Percentiles rank a stretch among this genome's conserved stretches.
These are phyloP conservation scores for Corythaeola cristata DNA, from an alignment of 2,113 vertebrate genomes.

Conservation along the genomic window DNA sequence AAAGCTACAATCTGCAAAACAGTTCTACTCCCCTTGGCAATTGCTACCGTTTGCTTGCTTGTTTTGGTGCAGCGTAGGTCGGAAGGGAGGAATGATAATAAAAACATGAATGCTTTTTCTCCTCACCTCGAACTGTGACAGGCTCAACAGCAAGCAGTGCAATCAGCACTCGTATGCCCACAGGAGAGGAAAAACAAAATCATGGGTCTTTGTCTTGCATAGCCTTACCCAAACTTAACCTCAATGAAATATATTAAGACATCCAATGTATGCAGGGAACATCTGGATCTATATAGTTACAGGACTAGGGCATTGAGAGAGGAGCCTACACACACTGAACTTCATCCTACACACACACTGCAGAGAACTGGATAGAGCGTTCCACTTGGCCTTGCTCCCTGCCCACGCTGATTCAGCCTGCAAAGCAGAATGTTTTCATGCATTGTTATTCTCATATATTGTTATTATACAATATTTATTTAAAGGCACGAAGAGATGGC, in stretches of 20 bases:
- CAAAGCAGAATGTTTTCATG: neutral
- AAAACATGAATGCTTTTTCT: conserved; percentile 15
- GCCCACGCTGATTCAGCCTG: neutral
- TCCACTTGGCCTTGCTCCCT: neutral
- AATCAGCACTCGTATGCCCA: neutral
- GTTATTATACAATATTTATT: neutral
- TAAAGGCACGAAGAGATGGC: neutral
- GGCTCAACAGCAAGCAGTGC: neutral
- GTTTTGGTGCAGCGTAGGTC: neutral
- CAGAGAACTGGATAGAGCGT: accelerated
- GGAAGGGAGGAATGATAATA: neutral
- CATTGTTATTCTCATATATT: neutral
- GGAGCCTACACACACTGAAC: neutral
- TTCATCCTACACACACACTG: neutral
- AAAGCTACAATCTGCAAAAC: neutral
- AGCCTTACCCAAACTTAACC: neutral
- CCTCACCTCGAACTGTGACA: conserved; percentile 2
- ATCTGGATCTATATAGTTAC: neutral
- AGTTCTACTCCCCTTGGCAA: neutral
- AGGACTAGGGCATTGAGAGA: neutral
- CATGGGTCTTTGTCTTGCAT: neutral
- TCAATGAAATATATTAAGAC: neutral
- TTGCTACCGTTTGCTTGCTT: neutral
- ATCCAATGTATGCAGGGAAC: neutral
- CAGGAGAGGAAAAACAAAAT: conserved; percentile 6